Base-by-base conservation (phyloP, 2,113 vertebrate genomes). In the Hyperopisus bebe region DNA sequence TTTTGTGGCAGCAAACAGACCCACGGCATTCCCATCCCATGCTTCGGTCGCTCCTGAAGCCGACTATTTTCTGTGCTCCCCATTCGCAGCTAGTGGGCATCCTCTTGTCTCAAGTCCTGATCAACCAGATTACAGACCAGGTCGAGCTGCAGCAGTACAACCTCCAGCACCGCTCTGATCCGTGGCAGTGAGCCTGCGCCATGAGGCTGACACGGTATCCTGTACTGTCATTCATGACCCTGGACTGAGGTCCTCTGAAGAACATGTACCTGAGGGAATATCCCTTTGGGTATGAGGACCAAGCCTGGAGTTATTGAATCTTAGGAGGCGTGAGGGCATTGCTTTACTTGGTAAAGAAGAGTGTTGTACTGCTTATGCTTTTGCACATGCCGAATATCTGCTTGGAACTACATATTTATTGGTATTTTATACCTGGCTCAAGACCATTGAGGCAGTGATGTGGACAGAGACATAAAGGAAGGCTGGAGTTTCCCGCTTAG, bases 61-160 rank as follows among this genome's bases (percentile, higher is more conserved):
- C 3, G 70, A 42, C 39, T 44, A 24, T 44, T 62, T 31, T 89
- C 6, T 90, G 27, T 58, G 89, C 77, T 89, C 87, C 89, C 19
- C 35, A 90, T 70, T 9, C 62, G 85, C 96, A 99, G 98, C 94
- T 99, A 92, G 97, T 98, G 35, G 98, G 97, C 87, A 98, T 99
- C 91, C 90, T 98, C 88, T 94, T 99, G 87, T 98, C 98, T 55
- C 97, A 99, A 94, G 94, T 98, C 84, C 96, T 99, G 39, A 95
- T 98, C 91, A 97, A 93, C 93, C 98, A 99, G 95, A 97, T 99
- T 92, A 95, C 95, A 83, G 97, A 99, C 92, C 98, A 99, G 94
- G 94, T 99, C 66, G 94, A 96, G 90, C 96, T 99, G 15, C 97
- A 98, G 94, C 94, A 95, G 86, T 98, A 99, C 95, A 97, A 95